A percentile compares a stretch with the other conserved stretches of the same genome.
These are phyloP conservation scores for Argyresthia goedartella DNA, from an alignment of 2,888 invertebrate species.

Conservation along the genomic window DNA sequence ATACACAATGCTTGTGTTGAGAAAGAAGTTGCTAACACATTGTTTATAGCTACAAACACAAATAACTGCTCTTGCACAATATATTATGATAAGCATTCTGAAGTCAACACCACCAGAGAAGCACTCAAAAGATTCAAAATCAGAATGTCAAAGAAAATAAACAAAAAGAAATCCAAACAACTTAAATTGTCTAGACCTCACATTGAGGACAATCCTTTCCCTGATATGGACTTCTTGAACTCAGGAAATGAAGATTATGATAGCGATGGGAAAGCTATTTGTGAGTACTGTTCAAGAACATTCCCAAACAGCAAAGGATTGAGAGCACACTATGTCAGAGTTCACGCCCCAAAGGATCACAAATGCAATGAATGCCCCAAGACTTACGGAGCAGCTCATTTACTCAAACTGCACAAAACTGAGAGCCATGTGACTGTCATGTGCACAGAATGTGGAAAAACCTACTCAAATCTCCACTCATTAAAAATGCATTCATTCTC, in stretches of 20 bases:
- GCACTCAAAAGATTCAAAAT: constrained; percentile 1
- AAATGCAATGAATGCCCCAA: constrained; percentile 22
- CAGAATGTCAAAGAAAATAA: constrained; percentile 1
- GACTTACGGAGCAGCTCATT: constrained; percentile 17
- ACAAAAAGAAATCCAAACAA: constrained; percentile 5
- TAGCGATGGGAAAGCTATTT: constrained; percentile 6
- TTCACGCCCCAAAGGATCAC: constrained; percentile 25
- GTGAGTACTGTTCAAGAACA: constrained; percentile 19
- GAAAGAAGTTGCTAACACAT: neutral
- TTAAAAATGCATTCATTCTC: constrained; percentile 21
- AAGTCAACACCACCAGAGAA: neutral
- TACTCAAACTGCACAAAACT: constrained; percentile 20
- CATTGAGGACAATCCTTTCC: neutral
- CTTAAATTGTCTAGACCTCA: neutral
- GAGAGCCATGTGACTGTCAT: constrained; percentile 16
- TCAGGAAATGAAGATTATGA: neutral
- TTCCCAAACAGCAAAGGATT: constrained; percentile 16
- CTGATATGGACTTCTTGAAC: neutral
- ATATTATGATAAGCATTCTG: neutral
- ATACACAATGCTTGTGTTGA: neutral
- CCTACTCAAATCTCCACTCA: constrained; percentile 17
- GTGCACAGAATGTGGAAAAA: constrained; percentile 28
- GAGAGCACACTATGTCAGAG: constrained; percentile 20
- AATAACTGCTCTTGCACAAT: neutral
- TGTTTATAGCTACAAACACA: neutral